Evolutionary conservation across 2,113 vertebrate species (phyloP).

Genomic region (Microtus richardsoni): DNA sequence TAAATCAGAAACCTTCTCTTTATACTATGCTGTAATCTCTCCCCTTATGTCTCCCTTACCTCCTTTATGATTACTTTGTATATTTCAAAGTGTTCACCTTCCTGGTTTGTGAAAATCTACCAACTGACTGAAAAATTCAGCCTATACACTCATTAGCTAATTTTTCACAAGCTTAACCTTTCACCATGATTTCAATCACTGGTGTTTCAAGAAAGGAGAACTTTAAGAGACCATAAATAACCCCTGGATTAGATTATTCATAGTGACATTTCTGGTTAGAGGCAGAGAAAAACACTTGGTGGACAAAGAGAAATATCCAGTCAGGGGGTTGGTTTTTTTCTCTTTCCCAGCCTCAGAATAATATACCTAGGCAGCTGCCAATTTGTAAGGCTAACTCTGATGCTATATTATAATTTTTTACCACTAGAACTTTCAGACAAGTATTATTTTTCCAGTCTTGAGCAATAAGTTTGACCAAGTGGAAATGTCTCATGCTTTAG

Average conservation of each 20-base stretch:
- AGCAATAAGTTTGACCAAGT: slow-evolving; percentile 57
- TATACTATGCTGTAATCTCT: background rate
- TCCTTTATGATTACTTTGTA: background rate
- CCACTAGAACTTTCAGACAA: slow-evolving; percentile 31
- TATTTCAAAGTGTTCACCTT: background rate
- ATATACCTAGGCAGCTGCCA: background rate
- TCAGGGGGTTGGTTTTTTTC: background rate
- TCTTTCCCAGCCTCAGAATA: background rate
- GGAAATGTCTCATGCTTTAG: slow-evolving; percentile 29
- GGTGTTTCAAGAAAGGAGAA: slow-evolving; percentile 22
- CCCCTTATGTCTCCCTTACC: background rate
- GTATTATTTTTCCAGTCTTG: slow-evolving; percentile 54
- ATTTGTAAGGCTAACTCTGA: slow-evolving; percentile 55
- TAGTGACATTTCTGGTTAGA: slow-evolving; percentile 30
- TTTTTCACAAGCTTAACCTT: slow-evolving; percentile 14
- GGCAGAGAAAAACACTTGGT: background rate
- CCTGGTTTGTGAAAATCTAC: slow-evolving; percentile 38
- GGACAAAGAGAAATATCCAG: background rate
- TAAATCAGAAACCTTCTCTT: background rate
- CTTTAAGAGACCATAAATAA: background rate
- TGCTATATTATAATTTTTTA: slow-evolving; percentile 38
- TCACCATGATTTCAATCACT: background rate
- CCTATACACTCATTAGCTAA: background rate
- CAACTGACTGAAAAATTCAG: background rate
- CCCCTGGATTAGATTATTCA: slow-evolving; percentile 12